These are phyloP conservation scores for Hypselothyrea guttata DNA, from an alignment of 2,888 invertebrate species.

Conservation along the genomic window DNA sequence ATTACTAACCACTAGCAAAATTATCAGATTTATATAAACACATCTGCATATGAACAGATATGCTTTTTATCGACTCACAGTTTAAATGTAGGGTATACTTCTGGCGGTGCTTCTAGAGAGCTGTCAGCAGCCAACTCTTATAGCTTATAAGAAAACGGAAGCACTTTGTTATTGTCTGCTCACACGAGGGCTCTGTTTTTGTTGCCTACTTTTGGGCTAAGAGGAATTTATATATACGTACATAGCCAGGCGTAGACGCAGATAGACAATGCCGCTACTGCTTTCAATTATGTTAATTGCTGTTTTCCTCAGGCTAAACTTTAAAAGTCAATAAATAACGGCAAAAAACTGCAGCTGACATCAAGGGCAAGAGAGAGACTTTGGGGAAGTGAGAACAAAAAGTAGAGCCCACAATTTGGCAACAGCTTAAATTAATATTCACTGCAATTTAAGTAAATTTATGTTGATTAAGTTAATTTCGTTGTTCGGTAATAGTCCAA, in stretches of 20 bases:
- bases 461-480: conserved; percentile 41
- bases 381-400: not conserved
- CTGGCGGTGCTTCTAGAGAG: not conserved
- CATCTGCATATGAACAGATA: too few relatives aligned
- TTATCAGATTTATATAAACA: too few relatives aligned
- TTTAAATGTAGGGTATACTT: not conserved
- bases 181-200: conserved; percentile 19
- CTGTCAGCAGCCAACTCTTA: conserved; percentile 7
- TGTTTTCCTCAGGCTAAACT: conserved; percentile 20
- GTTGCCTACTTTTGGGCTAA: conserved; percentile 31
- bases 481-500: conserved; percentile 20
- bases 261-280: not conserved
- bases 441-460: conserved; percentile 27
- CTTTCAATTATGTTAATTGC: conserved; percentile 54
- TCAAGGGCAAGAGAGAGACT: not conserved
- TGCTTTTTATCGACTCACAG: too few relatives aligned
- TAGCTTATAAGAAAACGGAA: conserved; percentile 9
- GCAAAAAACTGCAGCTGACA: conserved; percentile 12
- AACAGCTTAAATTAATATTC: conserved; percentile 22
- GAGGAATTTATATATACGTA: not conserved
- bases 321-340: conserved; percentile 7
- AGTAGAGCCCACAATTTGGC: not conserved
- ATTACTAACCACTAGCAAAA: too few relatives aligned
- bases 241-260: not conserved
- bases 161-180: conserved; percentile 25